Base-by-base conservation (phyloP, 2,113 vertebrate species). In the Calypte anna region DNA sequence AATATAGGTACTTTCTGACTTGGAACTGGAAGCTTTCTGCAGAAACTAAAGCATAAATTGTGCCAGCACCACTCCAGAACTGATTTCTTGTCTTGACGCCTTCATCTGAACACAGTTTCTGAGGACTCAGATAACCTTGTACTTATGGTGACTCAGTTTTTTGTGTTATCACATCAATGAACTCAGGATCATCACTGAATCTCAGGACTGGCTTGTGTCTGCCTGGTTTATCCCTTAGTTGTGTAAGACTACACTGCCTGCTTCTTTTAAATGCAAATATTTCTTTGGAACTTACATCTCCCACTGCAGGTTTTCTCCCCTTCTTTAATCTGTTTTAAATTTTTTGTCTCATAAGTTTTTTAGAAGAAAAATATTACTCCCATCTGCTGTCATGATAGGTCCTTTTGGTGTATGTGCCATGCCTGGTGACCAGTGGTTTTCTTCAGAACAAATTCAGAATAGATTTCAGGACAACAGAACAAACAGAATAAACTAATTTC, bases 251-350 rank as follows among this genome's bases (percentile, higher is more conserved):
- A 64, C 24, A 33, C 70, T 93, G 44, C 8, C 44, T 94, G 48
- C 6, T 82, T 50, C 96, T 96, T 96, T 96, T 68, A 96, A 94
- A 96, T 95, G 94, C 33, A 94, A 96, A 96, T 94, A 2, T 36
- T 91, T 91, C 40, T 91, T 61, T 87, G 72, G 92, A 94, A 93
- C 74, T 96, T 93, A 89, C 74, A 90, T 64, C 36, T 93, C 85
- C 40, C 66, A 61, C 74, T 91, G 79, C 53, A 82, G 61, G 48
- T 61, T 95, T 91, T 79, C 57, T 91, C 44, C 54, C 72, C 40
- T 89, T 50, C 50, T 96, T 96, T 96, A 30, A 90, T 93, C n/a
- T 78, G 30, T 61, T 96, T 91, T 87, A 94, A 89, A 82, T 30
- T 63, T 28, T 78, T 86, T 89, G 18, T 67, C 61, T 87, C 68